Evolutionary conservation across 2,113 vertebrate genomes (phyloP).

Genomic region (Rafetus swinhoei): DNA sequence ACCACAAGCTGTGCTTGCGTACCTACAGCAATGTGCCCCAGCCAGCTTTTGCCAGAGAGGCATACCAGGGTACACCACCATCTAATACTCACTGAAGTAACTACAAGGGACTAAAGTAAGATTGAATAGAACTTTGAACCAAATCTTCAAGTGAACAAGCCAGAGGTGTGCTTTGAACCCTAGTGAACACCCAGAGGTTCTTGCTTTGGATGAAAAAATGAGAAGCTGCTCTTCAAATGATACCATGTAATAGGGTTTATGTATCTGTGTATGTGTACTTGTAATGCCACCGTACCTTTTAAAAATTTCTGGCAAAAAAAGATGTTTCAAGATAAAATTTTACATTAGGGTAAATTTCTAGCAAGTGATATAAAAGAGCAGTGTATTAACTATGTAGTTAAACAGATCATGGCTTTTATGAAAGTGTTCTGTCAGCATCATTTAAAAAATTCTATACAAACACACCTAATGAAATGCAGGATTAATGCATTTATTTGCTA

Average conservation of each 20-base stretch:
- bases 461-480: neutral
- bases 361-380: neutral
- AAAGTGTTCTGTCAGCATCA: neutral
- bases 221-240: neutral
- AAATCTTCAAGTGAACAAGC: constrained; percentile 4
- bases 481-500: neutral
- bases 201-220: neutral
- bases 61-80: no score
- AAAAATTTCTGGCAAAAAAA: neutral
- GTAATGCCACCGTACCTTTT: neutral
- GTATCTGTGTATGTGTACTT: neutral
- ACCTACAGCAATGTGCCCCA: no score
- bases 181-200: constrained; percentile 26
- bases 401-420: neutral
- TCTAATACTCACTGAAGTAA: constrained; percentile 50
- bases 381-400: neutral
- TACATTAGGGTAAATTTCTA: neutral
- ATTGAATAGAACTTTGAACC: constrained; percentile 58
- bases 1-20: no score
- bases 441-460: neutral
- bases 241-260: neutral
- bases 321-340: neutral
- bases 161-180: constrained; percentile 14
- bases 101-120: constrained; percentile 50
- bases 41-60: no score